Percentiles rank a stretch among this genome's conserved stretches.
phyloP scores from a whole-genome alignment of 2,113 vertebrate species.

The Lycaon pictus region DNA sequence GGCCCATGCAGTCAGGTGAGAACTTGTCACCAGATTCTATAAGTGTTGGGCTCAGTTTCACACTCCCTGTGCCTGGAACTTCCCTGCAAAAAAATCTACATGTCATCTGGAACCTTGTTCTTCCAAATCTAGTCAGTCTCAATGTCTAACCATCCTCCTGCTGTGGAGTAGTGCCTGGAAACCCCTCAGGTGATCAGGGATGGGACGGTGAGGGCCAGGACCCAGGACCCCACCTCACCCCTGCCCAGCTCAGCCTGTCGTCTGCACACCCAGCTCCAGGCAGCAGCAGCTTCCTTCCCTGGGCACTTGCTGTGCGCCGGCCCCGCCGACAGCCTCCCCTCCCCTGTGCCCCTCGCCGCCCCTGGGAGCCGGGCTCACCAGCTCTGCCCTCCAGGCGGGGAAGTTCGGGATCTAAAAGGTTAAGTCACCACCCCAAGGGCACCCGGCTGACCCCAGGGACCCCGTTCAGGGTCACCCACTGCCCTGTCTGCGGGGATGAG shows the following conservation, averaged over 20 bases:
- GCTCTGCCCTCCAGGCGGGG: background rate
- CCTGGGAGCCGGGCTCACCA: background rate
- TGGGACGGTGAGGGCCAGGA: background rate
- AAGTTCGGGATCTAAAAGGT: background rate
- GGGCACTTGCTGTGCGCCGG: background rate
- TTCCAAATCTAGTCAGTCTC: too few relatives aligned
- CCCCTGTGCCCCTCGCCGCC: accelerated
- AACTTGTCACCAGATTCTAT: background rate
- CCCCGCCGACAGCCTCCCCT: background rate
- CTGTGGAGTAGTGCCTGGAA: background rate
- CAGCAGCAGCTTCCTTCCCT: background rate
- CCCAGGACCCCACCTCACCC: background rate
- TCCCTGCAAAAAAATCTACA: background rate
- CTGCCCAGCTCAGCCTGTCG: background rate
- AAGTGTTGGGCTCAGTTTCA: background rate
- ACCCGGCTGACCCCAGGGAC: background rate
- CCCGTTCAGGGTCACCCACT: too few relatives aligned
- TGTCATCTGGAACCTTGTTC: background rate
- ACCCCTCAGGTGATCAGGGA: background rate
- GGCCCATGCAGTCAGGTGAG: background rate
- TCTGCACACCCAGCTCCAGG: background rate
- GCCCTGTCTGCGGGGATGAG: background rate
- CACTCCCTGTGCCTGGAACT: background rate
- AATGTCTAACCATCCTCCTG: background rate
- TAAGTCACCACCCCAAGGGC: background rate